phyloP scores from a whole-genome alignment of 2,797 vertebrate species.

The Dipus sagitta region DNA sequence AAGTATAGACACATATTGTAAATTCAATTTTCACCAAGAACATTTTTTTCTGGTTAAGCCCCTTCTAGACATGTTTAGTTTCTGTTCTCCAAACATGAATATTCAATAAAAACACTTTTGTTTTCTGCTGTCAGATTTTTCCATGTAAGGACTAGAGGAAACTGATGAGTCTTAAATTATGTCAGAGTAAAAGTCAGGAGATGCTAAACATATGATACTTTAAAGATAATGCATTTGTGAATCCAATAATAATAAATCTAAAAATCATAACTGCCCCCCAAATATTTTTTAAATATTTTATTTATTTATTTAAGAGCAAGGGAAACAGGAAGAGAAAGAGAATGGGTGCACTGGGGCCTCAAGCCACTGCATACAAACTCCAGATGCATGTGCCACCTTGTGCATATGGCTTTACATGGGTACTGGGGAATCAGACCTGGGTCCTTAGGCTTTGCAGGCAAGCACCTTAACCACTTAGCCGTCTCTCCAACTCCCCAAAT shows the following conservation, averaged over 20 bases:
- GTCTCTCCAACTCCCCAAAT: too few relatives aligned
- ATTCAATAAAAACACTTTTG: slow-evolving; percentile 56
- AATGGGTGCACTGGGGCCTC: too few relatives aligned
- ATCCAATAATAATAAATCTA: neutral
- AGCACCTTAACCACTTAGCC: too few relatives aligned
- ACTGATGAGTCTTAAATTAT: slow-evolving; percentile 24
- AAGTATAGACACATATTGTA: neutral
- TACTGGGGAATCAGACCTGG: too few relatives aligned
- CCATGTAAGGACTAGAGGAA: slow-evolving; percentile 39
- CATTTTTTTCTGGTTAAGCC: neutral
- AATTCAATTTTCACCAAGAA: slow-evolving; percentile 42
- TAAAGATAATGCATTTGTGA: slow-evolving; percentile 43
- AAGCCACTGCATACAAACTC: too few relatives aligned
- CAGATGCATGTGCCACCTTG: too few relatives aligned
- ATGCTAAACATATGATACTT: slow-evolving; percentile 27
- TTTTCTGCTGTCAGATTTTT: slow-evolving; percentile 36
- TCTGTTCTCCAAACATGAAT: slow-evolving; percentile 48
- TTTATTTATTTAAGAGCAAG: too few relatives aligned
- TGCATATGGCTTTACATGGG: too few relatives aligned
- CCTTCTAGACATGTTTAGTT: neutral
- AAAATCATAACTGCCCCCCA: slow-evolving; percentile 9
- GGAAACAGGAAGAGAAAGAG: too few relatives aligned
- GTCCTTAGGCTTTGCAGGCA: too few relatives aligned
- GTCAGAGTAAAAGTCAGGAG: slow-evolving; percentile 5
- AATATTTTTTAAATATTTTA: neutral